phyloP scores from a whole-genome alignment of 2,113 vertebrate species.

The Callocephalon fimbriatum region DNA sequence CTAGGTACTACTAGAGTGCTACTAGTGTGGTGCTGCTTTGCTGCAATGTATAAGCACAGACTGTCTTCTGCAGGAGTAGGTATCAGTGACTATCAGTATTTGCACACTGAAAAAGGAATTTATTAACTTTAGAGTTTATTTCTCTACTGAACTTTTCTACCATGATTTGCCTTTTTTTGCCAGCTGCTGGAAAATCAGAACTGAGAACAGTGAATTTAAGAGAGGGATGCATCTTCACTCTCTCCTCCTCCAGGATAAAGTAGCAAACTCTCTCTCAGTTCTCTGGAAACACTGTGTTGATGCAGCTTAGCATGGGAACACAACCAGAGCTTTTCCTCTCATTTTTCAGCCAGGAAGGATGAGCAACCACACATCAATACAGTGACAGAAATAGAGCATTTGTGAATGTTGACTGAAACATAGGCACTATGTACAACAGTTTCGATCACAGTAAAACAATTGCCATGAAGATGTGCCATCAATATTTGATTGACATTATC shows the following conservation, averaged over 20 bases:
- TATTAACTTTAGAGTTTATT: neutral
- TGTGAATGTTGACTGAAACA: slow-evolving; percentile 37
- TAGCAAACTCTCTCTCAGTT: neutral
- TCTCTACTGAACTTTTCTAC: neutral
- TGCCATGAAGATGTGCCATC: neutral
- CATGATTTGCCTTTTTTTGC: neutral
- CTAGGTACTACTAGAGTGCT: neutral
- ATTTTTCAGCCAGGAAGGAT: slow-evolving; percentile 35
- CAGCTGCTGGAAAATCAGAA: neutral
- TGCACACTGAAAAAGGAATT: neutral
- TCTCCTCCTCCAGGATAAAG: neutral
- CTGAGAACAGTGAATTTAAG: neutral
- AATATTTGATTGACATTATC: neutral
- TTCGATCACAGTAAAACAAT: slow-evolving; percentile 4
- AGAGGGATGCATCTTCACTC: neutral
- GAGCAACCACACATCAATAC: slow-evolving; percentile 2
- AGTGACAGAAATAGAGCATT: slow-evolving; percentile 22
- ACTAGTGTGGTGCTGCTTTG: neutral
- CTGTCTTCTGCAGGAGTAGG: neutral
- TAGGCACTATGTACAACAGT: neutral
- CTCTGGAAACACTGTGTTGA: neutral
- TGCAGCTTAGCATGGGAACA: neutral
- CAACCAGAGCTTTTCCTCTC: neutral
- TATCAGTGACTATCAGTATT: neutral
- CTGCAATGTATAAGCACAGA: accelerated